A percentile compares a stretch with the other conserved stretches of the same genome.
Evolutionary conservation across 2,888 invertebrate genomes (phyloP).

Genomic region (Melikaiella ostensackeni): DNA sequence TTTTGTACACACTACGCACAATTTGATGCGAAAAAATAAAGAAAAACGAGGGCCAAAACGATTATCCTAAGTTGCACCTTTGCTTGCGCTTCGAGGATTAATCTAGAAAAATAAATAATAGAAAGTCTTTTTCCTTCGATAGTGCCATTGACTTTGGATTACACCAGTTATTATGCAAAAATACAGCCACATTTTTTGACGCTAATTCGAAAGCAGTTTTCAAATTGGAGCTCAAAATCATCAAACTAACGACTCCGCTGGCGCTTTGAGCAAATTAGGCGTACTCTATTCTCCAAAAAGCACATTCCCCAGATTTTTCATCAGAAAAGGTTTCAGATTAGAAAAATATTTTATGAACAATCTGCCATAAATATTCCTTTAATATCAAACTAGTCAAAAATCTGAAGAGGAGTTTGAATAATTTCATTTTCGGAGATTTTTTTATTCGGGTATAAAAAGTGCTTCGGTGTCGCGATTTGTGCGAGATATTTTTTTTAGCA

Average conservation of each 20-base stretch:
- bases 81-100: conserved; percentile 5
- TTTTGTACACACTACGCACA: conserved; percentile 15
- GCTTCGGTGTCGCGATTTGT: conserved; percentile 9
- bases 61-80: conserved; percentile 32
- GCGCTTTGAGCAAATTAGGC: conserved; percentile 17
- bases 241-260: conserved; percentile 10
- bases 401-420: not conserved
- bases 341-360: not conserved
- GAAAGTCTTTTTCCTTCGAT: conserved; percentile 15
- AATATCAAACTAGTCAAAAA: conserved; percentile 5
- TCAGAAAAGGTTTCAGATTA: not conserved
- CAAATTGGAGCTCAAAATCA: not conserved
- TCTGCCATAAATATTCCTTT: not conserved
- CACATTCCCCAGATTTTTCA: not conserved
- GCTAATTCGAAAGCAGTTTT: conserved; percentile 2
- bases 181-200: not conserved
- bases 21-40: not conserved
- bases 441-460: conserved; percentile 11
- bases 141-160: conserved; percentile 18
- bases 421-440: not conserved
- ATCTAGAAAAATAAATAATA: conserved; percentile 35
- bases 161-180: conserved; percentile 11
- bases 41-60: conserved; percentile 7
- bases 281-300: not conserved
- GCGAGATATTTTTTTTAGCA: conserved; percentile 1